Conservation (phyloP, 2,888 invertebrate species). For the Callyntrura sp. region DNA sequence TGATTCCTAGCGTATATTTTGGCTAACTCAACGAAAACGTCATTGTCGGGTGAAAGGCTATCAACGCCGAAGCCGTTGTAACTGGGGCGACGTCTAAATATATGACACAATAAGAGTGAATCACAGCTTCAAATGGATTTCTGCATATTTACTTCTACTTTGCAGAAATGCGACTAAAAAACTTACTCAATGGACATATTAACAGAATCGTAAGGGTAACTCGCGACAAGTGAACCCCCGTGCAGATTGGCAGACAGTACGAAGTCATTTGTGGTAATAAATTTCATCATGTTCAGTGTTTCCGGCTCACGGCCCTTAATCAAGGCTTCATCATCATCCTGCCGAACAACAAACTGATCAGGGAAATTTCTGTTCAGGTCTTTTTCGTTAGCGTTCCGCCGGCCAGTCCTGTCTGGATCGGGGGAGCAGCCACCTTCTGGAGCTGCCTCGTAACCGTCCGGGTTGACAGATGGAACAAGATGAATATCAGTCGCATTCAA, state of each 20-base stretch:
- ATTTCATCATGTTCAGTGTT: slow-evolving; percentile 94
- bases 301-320: slow-evolving; percentile 92
- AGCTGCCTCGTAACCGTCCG: slow-evolving; percentile 96
- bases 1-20: slow-evolving; percentile 91
- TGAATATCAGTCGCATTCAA: slow-evolving; percentile 96
- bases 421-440: slow-evolving; percentile 94
- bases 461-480: slow-evolving; percentile 99
- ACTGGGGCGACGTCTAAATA: slow-evolving; percentile 87
- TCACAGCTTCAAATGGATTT: not conserved
- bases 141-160: not conserved
- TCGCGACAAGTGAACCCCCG: slow-evolving; percentile 98
- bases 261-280: slow-evolving; percentile 95
- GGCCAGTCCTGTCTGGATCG: slow-evolving; percentile 89
- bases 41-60: slow-evolving; percentile 93
- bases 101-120: not conserved
- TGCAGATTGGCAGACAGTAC: slow-evolving; percentile 97
- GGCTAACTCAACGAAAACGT: slow-evolving; percentile 92
- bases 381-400: slow-evolving; percentile 92
- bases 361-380: slow-evolving; percentile 98
- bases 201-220: slow-evolving; percentile 95
- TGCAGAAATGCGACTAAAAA: too few relatives aligned
- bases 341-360: slow-evolving; percentile 90
- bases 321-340: slow-evolving; percentile 83
- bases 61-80: slow-evolving; percentile 87
- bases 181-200: slow-evolving; percentile 73